Conservation (phyloP, 2,888 invertebrate species). For the Oscheius sp. region DNA sequence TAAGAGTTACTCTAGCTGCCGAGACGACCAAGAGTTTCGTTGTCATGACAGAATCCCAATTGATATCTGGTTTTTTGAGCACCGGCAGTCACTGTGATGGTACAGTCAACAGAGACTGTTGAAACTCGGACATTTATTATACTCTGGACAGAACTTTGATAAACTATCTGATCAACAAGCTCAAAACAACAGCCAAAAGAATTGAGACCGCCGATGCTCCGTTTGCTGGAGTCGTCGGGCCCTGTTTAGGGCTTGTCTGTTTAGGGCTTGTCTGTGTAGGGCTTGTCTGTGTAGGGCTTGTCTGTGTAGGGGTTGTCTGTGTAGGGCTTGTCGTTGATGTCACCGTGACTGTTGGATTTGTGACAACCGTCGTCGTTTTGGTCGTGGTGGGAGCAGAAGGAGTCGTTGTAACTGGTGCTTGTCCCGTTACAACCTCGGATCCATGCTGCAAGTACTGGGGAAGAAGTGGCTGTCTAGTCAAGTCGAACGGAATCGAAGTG, state of each 20-base stretch:
- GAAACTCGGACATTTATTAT: background rate
- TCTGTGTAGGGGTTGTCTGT: background rate
- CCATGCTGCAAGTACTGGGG: slow-evolving; percentile 48
- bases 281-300: background rate
- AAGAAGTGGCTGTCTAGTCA: slow-evolving; percentile 55
- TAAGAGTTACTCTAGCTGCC: too few species aligned
- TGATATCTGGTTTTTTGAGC: too few species aligned
- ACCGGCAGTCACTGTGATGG: too few species aligned
- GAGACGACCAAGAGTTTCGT: too few species aligned
- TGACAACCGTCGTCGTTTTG: background rate
- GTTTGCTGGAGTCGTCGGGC: background rate
- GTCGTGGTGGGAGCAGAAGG: background rate
- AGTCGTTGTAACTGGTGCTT: too few species aligned
- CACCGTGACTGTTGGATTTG: background rate
- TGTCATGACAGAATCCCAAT: too few species aligned
- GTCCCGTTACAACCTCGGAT: too few species aligned
- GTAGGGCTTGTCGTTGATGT: background rate
- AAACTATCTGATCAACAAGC: slow-evolving; percentile 15
- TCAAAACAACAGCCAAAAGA: slow-evolving; percentile 17
- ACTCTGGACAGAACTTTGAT: background rate
- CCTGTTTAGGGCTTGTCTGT: background rate
- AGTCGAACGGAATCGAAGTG: slow-evolving; percentile 47
- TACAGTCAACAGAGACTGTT: too few species aligned
- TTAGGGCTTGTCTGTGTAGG: too few species aligned
- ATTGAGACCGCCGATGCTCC: background rate